Percentiles rank a stretch among this genome's conserved stretches.
Evolutionary conservation across 2,888 invertebrate species (phyloP).

Genomic region (Leucophenga maculata): DNA sequence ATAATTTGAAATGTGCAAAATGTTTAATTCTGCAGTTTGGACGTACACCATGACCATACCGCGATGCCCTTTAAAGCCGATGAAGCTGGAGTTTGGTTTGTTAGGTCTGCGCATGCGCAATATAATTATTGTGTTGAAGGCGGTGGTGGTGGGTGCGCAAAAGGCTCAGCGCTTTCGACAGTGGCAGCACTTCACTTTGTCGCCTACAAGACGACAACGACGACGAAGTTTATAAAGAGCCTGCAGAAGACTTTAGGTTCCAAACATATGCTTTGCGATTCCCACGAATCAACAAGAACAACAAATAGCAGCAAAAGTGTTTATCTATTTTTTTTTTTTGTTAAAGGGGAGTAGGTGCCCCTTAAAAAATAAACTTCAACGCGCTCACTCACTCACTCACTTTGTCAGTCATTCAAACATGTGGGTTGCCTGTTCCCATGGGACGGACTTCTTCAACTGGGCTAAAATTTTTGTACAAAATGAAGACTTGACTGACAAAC

Average conservation of each 20-base stretch:
- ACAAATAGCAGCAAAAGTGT: too few relatives aligned
- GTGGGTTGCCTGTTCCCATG: slow-evolving; percentile 1
- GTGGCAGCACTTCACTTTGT: slow-evolving; percentile 15
- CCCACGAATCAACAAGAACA: too few relatives aligned
- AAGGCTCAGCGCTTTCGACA: not conserved
- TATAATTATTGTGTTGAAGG: slow-evolving; percentile 2
- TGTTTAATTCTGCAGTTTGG: slow-evolving; percentile 58
- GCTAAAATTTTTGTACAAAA: too few relatives aligned
- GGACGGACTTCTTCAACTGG: too few relatives aligned
- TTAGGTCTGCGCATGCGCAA: not conserved
- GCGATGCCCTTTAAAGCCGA: not conserved
- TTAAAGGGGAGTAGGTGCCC: too few relatives aligned
- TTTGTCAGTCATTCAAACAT: not conserved
- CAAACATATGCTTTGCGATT: not conserved
- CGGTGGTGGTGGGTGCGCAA: not conserved
- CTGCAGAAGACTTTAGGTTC: not conserved
- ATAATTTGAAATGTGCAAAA: slow-evolving; percentile 44
- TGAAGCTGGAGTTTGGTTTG: not conserved
- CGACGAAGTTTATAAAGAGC: too few relatives aligned
- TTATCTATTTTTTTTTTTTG: not conserved
- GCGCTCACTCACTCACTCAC: not conserved
- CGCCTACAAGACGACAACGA: slow-evolving; percentile 5
- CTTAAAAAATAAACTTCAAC: not conserved
- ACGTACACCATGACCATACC: slow-evolving; percentile 37
- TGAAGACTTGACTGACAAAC: too few relatives aligned